Evolutionary conservation across 2,888 invertebrate genomes (phyloP), one percentile per base, ranked within the genome.

Genomic region (Antheraea assamensis): DNA sequence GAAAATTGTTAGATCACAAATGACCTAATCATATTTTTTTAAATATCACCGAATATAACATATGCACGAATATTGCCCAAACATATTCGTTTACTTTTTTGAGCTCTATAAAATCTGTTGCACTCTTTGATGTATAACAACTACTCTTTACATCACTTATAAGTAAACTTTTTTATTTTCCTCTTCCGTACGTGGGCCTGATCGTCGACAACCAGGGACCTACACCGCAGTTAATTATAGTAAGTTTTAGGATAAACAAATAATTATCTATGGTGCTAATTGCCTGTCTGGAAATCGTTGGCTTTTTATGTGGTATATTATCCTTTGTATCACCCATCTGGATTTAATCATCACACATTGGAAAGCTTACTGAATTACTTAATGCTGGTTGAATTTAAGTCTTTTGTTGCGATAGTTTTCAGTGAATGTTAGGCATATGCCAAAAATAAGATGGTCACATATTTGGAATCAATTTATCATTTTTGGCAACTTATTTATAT

Each of bases 201-300:
- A 79, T 80, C 77, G 81, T 78, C 82, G 76, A 82, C 86, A 75
- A 80, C 13, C 94, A 95, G 95, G 94, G 94, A 75, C 95, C 95
- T 76, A 85, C 92, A 78, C 95, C 95, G 86, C 95, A 95, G 83
- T 91, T 95, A 88, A 95, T 95, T 80, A 94, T 95, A 89, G 95
- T 95, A 95, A 95, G 95, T 95, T 75, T 78, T 78, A 77, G 73
- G 71, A 52, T 73, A 73, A 75, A 73, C n/a, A 55, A 58, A 58
- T 58, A 58, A 24, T 24, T 76, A 75, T 76, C 70, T 72, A 55
- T 24, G 66, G 58, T 73, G 73, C 75, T 79, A 75, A 76, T 75
- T 73, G 77, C 81, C 76, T 82, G 79, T 73, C 71, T 30, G 30
- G 17, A 30, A 27, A 64, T 30, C 47, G 47, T 74, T 78, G 2